Base-by-base conservation (phyloP, 1,140 invertebrate species). In the Trinorchestia longiramus region DNA sequence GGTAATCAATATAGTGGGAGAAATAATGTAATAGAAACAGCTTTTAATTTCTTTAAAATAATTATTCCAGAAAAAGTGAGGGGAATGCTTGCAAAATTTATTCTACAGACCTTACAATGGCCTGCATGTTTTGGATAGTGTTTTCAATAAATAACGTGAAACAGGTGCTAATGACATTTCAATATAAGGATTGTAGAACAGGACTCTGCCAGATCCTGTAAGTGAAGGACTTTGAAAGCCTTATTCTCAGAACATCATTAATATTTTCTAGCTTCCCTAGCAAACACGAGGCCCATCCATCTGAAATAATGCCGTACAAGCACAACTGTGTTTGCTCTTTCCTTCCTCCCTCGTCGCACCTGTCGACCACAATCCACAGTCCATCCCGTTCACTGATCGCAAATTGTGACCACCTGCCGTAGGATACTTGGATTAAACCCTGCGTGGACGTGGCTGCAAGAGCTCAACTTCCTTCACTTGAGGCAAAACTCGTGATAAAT, bases 401-500 rank as follows among this genome's bases (percentile, higher is more conserved):
- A 41, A 41, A 90, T 42, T 42, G 88, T 36, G 36, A 43, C 36
- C 8, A 90, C 88, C 15, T 3, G 43, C 8, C 43, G 3, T 42
- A 17, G 8, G 88, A 41, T 42, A 43, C 62, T 28, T 90, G n/a
- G 41, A 42, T 42, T 90, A 90, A 0, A 11, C 41, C 41, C 36
- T 42, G 88, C 88, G 88, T 90, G 88, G 88, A 90, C 88, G 88
- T 15, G 41, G 88, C 41, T 90, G 41, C 43, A 43, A 90, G 36
- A 42, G 88, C 88, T 43, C 43, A 90, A 90, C 88, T 90, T 90
- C 88, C 88, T 90, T 28, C 88, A 90, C 88, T 90, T 90, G 88
- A 90, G 88, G 88, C 88, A 90, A 90, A 90, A 90, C 88, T 90
- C 88, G n/a, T 90, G 88, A 90, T 90, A 90, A 90, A 90, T 90